Evolutionary conservation across 2,888 invertebrate genomes (phyloP), one percentile per base, ranked within the genome.

Genomic region (Rhimphoctona megacephalus): DNA sequence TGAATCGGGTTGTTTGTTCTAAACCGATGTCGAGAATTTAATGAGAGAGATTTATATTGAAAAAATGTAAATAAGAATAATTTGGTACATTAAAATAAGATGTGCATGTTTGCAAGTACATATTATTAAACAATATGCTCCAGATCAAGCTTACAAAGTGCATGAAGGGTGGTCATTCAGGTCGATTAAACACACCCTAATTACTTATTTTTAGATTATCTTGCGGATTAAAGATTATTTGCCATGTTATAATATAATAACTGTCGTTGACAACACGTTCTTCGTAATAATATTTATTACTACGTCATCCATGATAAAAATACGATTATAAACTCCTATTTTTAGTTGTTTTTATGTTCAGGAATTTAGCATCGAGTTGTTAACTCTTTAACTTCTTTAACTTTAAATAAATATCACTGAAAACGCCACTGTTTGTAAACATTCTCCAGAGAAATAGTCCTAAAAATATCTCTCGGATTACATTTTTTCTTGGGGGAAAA

Each of bases 131-230:
- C 3, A 57, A 25, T 14, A 25, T 57, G 57, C 57, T 25, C 57
- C 14, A 9, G 57, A 25, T 57, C 25, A 57, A 25, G 11, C 36
- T 33, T 66, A 66, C n/a, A n/a, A 66, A 66, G 66, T 36, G 66
- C 66, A 66, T 33, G n/a, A 66, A 66, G 8, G 57, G 25, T 25
- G 25, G 25, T 14, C 57, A 1, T 11, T 57, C 25, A 25, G 25
- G 14, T 57, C 4, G 14, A 57, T 25, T 25, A 25, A 25, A 11
- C 57, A 25, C 25, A 57, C 25, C 57, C 57, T 57, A 25, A 57
- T 57, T 25, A 57, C 57, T 57, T 57, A 54, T 57, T 57, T 57
- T 14, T 14, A 57, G 25, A 57, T 57, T 25, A 57, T 57, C 57
- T 57, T 57, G 57, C 25, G 14, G 57, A 57, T 25, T 57, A 57